These are phyloP conservation scores for Muschampia plurimacula DNA, from an alignment of 2,888 invertebrate genomes.

Conservation along the genomic window DNA sequence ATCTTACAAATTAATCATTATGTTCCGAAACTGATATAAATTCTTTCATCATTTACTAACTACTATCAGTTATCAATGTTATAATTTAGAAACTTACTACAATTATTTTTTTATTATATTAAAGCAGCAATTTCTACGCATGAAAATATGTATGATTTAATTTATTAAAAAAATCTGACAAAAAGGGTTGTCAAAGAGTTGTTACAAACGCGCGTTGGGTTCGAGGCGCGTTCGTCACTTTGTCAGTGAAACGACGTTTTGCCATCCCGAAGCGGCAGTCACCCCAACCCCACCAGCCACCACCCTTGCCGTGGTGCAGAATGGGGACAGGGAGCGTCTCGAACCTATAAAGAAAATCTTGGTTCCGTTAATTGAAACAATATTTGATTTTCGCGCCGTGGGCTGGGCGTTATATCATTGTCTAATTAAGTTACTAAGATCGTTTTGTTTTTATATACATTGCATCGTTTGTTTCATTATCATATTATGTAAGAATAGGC, in stretches of 20 bases:
- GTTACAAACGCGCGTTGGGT: constrained; percentile 43
- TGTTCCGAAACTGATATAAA: neutral
- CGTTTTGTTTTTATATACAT: neutral
- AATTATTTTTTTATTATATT: neutral
- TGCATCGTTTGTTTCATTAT: neutral
- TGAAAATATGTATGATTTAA: neutral
- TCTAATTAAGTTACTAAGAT: neutral
- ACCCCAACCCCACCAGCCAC: constrained; percentile 53
- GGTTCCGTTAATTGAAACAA: constrained; percentile 75
- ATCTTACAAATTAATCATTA: neutral
- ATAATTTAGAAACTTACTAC: neutral
- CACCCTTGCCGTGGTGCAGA: constrained; percentile 68
- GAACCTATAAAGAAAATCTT: constrained; percentile 81
- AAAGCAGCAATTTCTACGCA: neutral
- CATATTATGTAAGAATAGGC: too few species aligned
- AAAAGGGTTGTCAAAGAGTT: constrained; percentile 40
- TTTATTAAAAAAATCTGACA: constrained; percentile 1
- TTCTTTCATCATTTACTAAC: neutral
- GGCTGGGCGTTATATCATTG: neutral
- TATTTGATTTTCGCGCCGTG: constrained; percentile 63
- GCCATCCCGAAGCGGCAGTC: constrained; percentile 19
- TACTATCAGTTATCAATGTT: neutral
- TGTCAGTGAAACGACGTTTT: constrained; percentile 57
- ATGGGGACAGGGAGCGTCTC: constrained; percentile 82
- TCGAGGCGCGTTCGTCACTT: constrained; percentile 61